These are phyloP conservation scores for Euschistus heros DNA, from an alignment of 1,140 invertebrate genomes.

Conservation along the genomic window DNA sequence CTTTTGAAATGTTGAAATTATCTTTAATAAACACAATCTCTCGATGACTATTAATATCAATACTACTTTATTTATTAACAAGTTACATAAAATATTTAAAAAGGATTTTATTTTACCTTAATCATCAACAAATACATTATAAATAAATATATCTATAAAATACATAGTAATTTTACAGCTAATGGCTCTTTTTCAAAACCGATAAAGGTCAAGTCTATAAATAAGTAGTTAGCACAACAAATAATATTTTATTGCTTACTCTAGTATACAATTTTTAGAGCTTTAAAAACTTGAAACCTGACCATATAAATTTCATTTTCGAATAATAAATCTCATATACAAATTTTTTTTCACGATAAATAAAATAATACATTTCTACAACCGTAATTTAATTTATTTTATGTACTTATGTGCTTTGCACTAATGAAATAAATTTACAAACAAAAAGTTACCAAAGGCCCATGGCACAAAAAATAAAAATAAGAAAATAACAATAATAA, in stretches of 20 bases:
- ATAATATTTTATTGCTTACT: too few relatives aligned
- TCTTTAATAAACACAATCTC: too few relatives aligned
- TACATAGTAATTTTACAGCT: not conserved
- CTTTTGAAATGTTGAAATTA: too few relatives aligned
- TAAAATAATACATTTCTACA: conserved; percentile 13
- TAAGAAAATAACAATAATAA: conserved; percentile 3
- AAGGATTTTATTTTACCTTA: too few relatives aligned
- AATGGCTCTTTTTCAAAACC: not conserved
- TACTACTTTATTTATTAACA: too few relatives aligned
- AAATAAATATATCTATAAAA: conserved; percentile 8
- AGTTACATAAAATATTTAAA: too few relatives aligned
- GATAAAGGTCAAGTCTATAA: conserved; percentile 4
- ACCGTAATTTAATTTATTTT: not conserved
- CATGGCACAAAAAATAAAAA: conserved; percentile 3
- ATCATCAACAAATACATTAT: not conserved
- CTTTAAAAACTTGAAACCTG: too few relatives aligned
- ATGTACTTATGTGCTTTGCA: conserved; percentile 15
- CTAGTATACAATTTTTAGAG: too few relatives aligned
- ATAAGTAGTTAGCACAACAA: conserved; percentile 5
- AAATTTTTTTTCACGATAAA: not conserved
- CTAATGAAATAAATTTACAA: conserved; percentile 11
- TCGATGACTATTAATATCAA: too few relatives aligned
- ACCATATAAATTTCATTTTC: too few relatives aligned
- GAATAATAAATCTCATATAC: too few relatives aligned
- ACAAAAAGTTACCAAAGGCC: conserved; percentile 1